These are phyloP conservation scores for Microctonus brassicae DNA, from an alignment of 2,888 invertebrate genomes.

Conservation along the genomic window DNA sequence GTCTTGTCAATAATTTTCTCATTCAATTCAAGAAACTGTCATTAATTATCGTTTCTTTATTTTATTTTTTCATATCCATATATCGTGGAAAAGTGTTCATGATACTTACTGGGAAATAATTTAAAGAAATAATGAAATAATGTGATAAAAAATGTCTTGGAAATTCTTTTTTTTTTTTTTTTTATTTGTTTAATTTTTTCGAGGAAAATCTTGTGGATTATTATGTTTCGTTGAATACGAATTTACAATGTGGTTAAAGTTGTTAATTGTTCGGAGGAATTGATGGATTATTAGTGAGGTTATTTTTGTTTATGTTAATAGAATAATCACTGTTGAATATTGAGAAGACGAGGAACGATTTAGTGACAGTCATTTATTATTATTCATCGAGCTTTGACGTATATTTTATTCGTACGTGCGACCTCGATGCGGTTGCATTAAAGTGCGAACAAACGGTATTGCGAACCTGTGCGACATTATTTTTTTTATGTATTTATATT, in stretches of 20 bases:
- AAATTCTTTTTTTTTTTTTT: not conserved
- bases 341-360: constrained; percentile 39
- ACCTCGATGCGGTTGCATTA: constrained; percentile 42
- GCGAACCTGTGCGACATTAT: constrained; percentile 21
- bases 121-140: not conserved
- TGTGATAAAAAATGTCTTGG: constrained; percentile 15
- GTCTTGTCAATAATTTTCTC: constrained; percentile 21
- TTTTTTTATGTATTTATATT: not conserved
- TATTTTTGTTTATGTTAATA: not conserved
- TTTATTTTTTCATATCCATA: constrained; percentile 7
- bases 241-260: too few species aligned
- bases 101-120: constrained; percentile 10
- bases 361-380: constrained; percentile 43
- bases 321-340: constrained; percentile 29
- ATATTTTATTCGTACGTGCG: constrained; percentile 42
- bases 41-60: constrained; percentile 31
- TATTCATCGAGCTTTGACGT: constrained; percentile 44
- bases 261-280: too few species aligned
- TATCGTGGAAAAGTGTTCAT: constrained; percentile 14
- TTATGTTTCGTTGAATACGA: too few species aligned
- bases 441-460: constrained; percentile 43
- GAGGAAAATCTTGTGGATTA: too few species aligned
- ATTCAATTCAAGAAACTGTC: constrained; percentile 30
- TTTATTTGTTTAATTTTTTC: too few species aligned
- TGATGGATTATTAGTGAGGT: not conserved